Base-by-base conservation (phyloP, 1,140 invertebrate species). In the Musca domestica region DNA sequence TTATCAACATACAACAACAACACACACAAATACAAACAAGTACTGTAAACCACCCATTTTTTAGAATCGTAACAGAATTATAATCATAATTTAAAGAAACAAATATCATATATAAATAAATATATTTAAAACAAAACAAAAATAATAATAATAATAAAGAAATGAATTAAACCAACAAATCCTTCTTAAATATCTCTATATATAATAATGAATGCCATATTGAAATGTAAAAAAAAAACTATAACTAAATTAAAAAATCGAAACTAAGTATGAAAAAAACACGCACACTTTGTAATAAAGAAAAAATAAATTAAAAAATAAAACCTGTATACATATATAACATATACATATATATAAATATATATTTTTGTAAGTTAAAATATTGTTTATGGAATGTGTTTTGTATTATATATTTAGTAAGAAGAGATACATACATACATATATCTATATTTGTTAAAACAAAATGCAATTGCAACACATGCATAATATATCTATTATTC, bases 351-450 rank as follows among this genome's bases (percentile, higher is more conserved):
- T 64, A 64, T 64, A 64, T 64, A 64, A 27, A 20, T 46, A 64
- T 64, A 64, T 64, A 64, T 61, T 61, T 61, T 61, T 64, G 63
- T 64, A 64, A 48, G 47, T 48, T 64, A 64, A 20, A 25, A 48
- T 19, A 47, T 64, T 48, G 17, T 23, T 64, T 22, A 19, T 46
- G 10, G 20, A 22, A 64, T 52, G 19, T 52, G 51, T 22, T 22
- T 20, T 52, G 51, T 52, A 23, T 52, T 52, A 52, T 22, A 51
- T 51, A 22, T 52, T 52, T 22, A 52, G 51, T 52, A 52, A 52
- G 23, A 52, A 52, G 23, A 17, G 51, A 52, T 51, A 51, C 23
- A 52, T 52, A 52, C 51, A 52, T 20, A 52, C 12, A 17, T 52
- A 52, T 14, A 52, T 12, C 19, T 51, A 52, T 52, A 52, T 52